Evolutionary conservation across 2,113 vertebrate species (phyloP).

Genomic region (Pterophyllum scalare): DNA sequence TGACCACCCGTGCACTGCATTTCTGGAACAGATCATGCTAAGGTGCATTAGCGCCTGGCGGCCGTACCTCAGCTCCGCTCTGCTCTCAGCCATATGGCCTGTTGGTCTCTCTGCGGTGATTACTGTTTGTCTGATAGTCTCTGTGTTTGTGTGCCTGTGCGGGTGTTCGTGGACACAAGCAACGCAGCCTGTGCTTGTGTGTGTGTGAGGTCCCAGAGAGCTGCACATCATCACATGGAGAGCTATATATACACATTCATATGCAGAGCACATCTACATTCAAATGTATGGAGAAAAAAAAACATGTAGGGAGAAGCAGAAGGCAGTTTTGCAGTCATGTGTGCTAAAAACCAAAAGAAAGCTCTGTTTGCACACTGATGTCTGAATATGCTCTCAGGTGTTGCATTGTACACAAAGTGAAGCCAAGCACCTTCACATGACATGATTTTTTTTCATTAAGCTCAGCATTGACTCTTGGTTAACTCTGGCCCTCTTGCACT

Average conservation of each 20-base stretch:
- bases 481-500: neutral
- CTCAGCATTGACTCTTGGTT: neutral
- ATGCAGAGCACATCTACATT: conserved; percentile 19
- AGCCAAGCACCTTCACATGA: neutral
- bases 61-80: conserved; percentile 13
- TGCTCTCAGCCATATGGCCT: conserved; percentile 55
- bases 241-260: conserved; percentile 10
- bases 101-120: conserved; percentile 44
- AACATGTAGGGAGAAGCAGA: conserved; percentile 8
- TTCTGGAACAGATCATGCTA: conserved; percentile 69
- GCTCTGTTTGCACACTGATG: conserved; percentile 43
- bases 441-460: conserved; percentile 15
- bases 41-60: conserved; percentile 53
- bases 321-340: conserved; percentile 25
- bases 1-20: conserved; percentile 53
- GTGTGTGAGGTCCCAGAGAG: conserved; percentile 62
- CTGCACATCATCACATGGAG: conserved; percentile 56
- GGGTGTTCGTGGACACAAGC: conserved; percentile 62
- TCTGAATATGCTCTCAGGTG: conserved; percentile 44
- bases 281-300: conserved; percentile 43
- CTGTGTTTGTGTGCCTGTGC: conserved; percentile 64
- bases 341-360: conserved; percentile 39
- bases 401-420: conserved; percentile 25
- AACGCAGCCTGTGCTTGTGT: conserved; percentile 22
- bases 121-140: conserved; percentile 63